phyloP scores from a whole-genome alignment of 2,113 vertebrate genomes.

The Anolis sagrei region DNA sequence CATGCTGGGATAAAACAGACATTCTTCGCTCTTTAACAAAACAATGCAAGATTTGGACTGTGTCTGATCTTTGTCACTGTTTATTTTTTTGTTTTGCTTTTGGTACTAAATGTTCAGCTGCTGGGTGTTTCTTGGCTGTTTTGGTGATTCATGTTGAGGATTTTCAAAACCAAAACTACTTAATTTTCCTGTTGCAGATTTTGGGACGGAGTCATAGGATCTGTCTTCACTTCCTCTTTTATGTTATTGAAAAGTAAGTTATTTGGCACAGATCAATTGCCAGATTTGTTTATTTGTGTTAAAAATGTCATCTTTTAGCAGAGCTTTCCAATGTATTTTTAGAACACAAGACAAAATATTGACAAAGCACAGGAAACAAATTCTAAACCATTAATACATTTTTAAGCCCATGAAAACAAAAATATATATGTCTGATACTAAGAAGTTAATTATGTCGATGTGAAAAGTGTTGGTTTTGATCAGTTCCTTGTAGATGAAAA shows the following conservation, averaged over 20 bases:
- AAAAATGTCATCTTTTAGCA: not conserved
- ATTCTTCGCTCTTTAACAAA: not conserved
- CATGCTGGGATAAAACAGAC: not conserved
- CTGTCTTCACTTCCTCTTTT: not conserved
- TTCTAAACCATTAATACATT: not conserved
- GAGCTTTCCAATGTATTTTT: not conserved
- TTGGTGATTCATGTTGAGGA: not conserved
- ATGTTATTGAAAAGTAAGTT: not conserved
- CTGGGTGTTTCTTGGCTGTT: not conserved
- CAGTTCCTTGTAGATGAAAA: no score
- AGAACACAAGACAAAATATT: not conserved
- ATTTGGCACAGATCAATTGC: not conserved
- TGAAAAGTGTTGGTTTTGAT: no score
- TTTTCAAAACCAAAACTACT: not conserved
- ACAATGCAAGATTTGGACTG: not conserved
- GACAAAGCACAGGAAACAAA: not conserved
- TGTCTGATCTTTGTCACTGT: not conserved
- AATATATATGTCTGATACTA: not conserved
- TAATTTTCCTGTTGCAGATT: not conserved
- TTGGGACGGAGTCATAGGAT: not conserved
- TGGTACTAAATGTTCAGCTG: not conserved
- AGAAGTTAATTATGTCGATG: not conserved
- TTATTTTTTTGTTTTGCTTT: not conserved
- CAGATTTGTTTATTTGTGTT: not conserved
- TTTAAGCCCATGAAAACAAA: not conserved